phyloP scores from a whole-genome alignment of 92 coral and sea anemone species.

The Parazoanthus swiftii region DNA sequence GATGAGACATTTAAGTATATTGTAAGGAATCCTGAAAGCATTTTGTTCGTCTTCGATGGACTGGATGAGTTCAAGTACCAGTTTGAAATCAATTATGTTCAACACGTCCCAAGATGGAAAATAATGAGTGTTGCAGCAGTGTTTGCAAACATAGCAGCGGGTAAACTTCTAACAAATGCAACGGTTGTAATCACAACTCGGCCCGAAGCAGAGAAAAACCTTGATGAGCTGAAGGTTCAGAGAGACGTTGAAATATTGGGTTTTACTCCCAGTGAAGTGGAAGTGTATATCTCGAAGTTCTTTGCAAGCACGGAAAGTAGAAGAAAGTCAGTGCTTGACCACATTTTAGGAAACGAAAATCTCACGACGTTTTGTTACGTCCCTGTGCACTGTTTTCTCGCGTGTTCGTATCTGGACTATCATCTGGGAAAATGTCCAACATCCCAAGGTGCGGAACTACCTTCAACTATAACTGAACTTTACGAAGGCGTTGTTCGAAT shows the following conservation, averaged over 20 bases:
- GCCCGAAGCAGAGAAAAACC: background rate
- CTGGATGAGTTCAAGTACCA: background rate
- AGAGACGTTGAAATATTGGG: constrained; percentile 25
- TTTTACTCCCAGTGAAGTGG: background rate
- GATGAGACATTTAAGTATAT: background rate
- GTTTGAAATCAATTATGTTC: background rate
- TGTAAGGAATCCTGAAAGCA: background rate
- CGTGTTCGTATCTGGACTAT: background rate
- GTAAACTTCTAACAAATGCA: background rate
- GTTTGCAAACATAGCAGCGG: background rate
- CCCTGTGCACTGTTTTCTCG: constrained; percentile 19
- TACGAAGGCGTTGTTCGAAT: background rate
- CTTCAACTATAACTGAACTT: background rate
- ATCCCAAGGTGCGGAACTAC: background rate
- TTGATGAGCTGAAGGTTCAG: background rate
- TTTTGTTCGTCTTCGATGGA: background rate
- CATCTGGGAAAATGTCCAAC: background rate
- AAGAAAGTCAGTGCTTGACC: background rate
- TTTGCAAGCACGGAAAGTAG: background rate
- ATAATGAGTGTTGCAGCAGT: background rate
- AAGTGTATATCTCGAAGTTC: background rate
- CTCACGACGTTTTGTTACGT: constrained; percentile 2
- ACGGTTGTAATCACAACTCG: constrained; percentile 18
- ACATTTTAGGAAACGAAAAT: constrained; percentile 8
- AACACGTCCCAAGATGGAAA: background rate